Base-by-base conservation (phyloP, 1,140 invertebrate species). In the Drosophila truncata region DNA sequence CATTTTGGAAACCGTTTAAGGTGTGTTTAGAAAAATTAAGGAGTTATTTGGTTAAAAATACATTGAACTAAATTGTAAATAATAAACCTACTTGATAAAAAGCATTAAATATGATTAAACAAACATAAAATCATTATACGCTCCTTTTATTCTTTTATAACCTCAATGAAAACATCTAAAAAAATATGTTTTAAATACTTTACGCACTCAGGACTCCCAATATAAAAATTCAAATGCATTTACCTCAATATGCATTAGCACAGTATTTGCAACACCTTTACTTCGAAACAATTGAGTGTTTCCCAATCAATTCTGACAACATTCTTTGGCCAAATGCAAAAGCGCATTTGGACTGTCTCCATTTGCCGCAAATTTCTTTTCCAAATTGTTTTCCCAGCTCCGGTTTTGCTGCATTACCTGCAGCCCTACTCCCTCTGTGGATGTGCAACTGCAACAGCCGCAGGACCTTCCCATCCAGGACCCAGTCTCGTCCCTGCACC, bases 301-400 rank as follows among this genome's bases (percentile, higher is more conserved):
- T 27, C 37, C 37, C 63, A 70, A 70, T 70, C 66, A 67, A 55
- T 70, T 70, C 29, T 9, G 47, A 72, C 52, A 49, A 37, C 33
- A 61, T 62, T 60, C 37, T 60, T 67, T n/a, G 46, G 52, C 14
- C 59, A 80, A 46, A 49, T 71, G 50, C 27, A 72, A 41, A 69
- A 65, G 42, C 42, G 50, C 66, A 65, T 71, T 80, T 76, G 63
- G 55, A 71, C 33, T 69, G 70, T 69, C 76, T 61, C 46, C 65
- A 80, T 76, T 87, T 80, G 73, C 59, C 46, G 64, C 73, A 50
- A 57, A 78, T 61, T 55, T 50, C 50, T 75, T 65, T 62, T 76
- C 59, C 74, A 86, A 85, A 78, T 78, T 78, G 73, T 29, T 65
- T 82, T 54, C 35, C 47, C 77, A 84, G 71, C 73, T 79, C 59